Base-by-base conservation (phyloP, 2,888 invertebrate genomes). In the Eristalinus sepulchralis region DNA sequence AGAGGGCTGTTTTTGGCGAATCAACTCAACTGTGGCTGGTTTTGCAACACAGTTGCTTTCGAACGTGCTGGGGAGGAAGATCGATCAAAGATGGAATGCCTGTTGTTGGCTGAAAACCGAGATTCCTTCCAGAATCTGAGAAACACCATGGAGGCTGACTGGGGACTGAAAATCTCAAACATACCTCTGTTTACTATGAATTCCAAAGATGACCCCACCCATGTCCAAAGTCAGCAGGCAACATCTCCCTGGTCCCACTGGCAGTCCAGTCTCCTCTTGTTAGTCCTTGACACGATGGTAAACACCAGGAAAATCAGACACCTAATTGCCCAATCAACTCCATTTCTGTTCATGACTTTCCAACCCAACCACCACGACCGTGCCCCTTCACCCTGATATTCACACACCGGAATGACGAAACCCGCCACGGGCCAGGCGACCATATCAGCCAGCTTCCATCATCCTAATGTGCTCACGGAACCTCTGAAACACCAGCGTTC, bases 311-410 rank as follows among this genome's bases (percentile, higher is more conserved):
- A 64, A 70, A 78, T 11, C 27, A 59, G 60, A 9, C 60, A 22
- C 57, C 22, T 60, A 67, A 77, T 77, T 78, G 64, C 70, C 78
- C 71, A 71, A 71, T 78, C 72, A 39, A 59, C 76, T 64, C 27
- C 24, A 22, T 60, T 70, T 39, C 59, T 66, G 57, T 60, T 82
- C 76, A 75, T 75, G 70, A 60, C 76, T 71, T 66, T 60, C 59
- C 71, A 76, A 82, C 59, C 66, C 36, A 70, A 60, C 53, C 59
- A 24, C 59, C 72, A 78, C 67, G 78, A 73, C 63, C 70, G 62
- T 75, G 80, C 80, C 68, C 72, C 34, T 75, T 73, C 85, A 73
- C 72, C 77, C 77, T 81, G 72, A 77, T 73, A 73, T 77, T 77
- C 64, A 82, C 68, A 81, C 55, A 33, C 24, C 60, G 34, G 22